Conservation (phyloP, 2,888 invertebrate genomes). For the Steinernema hermaphroditum region DNA sequence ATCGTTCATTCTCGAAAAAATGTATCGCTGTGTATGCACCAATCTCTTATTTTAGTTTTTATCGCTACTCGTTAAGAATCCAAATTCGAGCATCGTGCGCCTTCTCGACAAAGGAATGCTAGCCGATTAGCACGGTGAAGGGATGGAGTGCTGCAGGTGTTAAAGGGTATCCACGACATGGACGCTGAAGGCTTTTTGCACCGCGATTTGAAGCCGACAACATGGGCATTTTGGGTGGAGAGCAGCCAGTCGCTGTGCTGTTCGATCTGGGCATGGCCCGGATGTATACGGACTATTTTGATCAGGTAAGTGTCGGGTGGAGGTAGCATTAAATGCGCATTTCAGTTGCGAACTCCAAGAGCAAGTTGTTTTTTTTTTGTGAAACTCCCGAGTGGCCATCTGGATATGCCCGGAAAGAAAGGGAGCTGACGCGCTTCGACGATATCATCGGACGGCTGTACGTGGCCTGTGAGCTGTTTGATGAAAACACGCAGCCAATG, state of each 20-base stretch:
- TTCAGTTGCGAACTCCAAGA: neutral
- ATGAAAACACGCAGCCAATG: constrained; percentile 7
- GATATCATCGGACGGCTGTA: constrained; percentile 48
- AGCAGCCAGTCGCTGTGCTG: constrained; percentile 34
- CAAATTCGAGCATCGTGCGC: constrained; percentile 39
- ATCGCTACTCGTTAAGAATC: too few species aligned
- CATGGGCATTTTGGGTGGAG: constrained; percentile 42
- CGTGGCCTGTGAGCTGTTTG: constrained; percentile 42
- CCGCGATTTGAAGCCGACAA: constrained; percentile 43
- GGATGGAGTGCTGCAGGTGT: constrained; percentile 41
- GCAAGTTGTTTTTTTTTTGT: neutral
- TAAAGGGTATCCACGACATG: constrained; percentile 46
- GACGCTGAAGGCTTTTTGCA: constrained; percentile 45
- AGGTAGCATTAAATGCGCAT: too few species aligned
- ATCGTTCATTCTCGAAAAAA: constrained; percentile 38
- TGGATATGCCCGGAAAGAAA: constrained; percentile 38
- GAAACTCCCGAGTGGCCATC: constrained; percentile 48
- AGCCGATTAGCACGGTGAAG: constrained; percentile 38
- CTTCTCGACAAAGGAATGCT: constrained; percentile 47
- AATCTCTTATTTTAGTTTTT: too few species aligned
- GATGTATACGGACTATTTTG: constrained; percentile 39
- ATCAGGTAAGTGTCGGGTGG: neutral
- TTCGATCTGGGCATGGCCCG: constrained; percentile 48
- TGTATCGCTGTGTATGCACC: constrained; percentile 36
- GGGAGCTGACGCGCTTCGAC: constrained; percentile 45